Evolutionary conservation across 2,888 invertebrate species (phyloP).

Genomic region (Bimastos eiseni): DNA sequence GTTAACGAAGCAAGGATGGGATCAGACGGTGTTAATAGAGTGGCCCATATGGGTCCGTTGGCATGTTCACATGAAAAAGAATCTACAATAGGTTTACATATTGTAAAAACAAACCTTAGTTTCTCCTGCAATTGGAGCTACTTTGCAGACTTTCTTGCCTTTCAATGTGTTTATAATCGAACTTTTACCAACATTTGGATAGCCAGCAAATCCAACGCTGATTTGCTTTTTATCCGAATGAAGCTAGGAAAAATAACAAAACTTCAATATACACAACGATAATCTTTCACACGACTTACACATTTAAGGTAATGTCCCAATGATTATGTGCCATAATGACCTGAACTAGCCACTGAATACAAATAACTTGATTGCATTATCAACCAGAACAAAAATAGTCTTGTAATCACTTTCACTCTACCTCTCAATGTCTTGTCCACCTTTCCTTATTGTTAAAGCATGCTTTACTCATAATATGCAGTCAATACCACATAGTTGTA

Average conservation of each 20-base stretch:
- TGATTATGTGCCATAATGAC: not conserved
- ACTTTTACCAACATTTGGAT: conserved; percentile 98
- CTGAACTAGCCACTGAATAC: not conserved
- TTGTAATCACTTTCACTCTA: not conserved
- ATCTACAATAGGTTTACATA: not conserved
- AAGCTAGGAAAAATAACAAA: conserved; percentile 63
- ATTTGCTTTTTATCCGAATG: conserved; percentile 97
- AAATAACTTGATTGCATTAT: not conserved
- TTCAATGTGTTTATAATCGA: conserved; percentile 95
- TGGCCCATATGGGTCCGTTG: not conserved
- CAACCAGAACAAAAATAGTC: not conserved
- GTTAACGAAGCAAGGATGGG: not conserved
- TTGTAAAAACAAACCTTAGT: conserved; percentile 63
- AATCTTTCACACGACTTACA: not conserved
- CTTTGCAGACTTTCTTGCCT: conserved; percentile 91
- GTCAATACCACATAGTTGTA: not conserved
- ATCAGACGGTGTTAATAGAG: not conserved
- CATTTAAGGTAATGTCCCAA: not conserved
- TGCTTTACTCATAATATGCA: not conserved
- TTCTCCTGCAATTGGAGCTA: conserved; percentile 92
- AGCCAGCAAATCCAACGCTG: conserved; percentile 96
- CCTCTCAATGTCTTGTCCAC: not conserved
- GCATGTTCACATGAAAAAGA: not conserved
- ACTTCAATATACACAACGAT: not conserved
- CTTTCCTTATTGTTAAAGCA: not conserved